Conservation (phyloP, 2,113 vertebrate species). For the Calidris pygmaea region DNA sequence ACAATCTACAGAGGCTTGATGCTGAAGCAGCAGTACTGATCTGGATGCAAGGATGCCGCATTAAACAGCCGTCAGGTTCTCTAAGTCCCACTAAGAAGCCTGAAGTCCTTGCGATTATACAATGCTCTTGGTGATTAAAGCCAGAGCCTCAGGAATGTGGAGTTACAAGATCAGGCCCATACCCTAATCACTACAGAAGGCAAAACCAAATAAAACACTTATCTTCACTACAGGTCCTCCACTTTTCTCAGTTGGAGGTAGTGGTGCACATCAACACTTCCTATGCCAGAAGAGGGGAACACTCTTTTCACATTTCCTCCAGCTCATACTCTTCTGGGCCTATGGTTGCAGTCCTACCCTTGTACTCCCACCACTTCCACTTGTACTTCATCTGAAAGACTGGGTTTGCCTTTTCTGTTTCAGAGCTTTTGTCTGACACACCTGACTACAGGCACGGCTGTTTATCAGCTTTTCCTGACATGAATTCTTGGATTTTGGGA, state of each 20-base stretch:
- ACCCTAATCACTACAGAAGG: background rate
- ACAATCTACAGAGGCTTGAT: background rate
- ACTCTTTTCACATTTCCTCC: background rate
- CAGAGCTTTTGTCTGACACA: background rate
- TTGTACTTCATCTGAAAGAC: background rate
- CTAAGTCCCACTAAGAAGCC: background rate
- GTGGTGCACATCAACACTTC: background rate
- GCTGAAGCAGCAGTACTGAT: background rate
- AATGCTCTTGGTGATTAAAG: background rate
- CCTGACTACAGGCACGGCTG: accelerated
- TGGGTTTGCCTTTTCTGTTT: background rate
- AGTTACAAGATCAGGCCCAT: background rate
- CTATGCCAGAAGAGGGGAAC: background rate
- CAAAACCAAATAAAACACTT: background rate
- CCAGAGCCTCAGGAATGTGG: background rate
- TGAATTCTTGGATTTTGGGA: background rate
- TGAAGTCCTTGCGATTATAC: accelerated
- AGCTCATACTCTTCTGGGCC: background rate
- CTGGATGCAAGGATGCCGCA: background rate
- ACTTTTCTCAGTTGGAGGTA: background rate
- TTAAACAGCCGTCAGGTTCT: background rate
- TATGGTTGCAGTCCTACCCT: background rate
- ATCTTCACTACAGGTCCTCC: background rate
- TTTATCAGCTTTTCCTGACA: background rate
- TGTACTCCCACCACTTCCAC: background rate